Evolutionary conservation across 92 coral and sea anemone species (phyloP), one percentile per base, ranked within the genome.

Genomic region (Umimayanthus kanabou): DNA sequence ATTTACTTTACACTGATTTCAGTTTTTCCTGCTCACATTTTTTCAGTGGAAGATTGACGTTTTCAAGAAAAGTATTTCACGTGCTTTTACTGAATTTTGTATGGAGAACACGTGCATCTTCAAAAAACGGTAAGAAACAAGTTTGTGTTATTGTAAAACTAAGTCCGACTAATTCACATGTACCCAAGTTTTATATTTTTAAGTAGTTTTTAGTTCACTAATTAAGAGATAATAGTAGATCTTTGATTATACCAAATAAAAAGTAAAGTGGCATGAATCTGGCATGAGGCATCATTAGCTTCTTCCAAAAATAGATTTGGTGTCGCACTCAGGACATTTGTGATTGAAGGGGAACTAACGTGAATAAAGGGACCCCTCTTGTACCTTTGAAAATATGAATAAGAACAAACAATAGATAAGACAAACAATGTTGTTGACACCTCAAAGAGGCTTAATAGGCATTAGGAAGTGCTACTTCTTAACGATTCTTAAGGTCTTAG

Each of bases 31-130:
- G 8, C 69, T 64, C 29, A 18, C 39, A 39, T 76, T 45, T n/a
- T 30, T 70, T 43, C 71, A 90, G 92, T 86, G 86, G 88, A 57
- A 80, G 30, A 77, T 30, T 69, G 65, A 81, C 29, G 22, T 65
- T 7, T 87, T 90, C 88, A 90, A 90, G 88, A 23, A 37, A 16
- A 81, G 90, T 28, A 47, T 86, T 14, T 80, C 92, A 11, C 80
- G 75, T 76, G 90, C 90, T 42, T 73, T 82, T 18, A 90, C 88
- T 15, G 80, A 90, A n/a, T 87, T 86, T 26, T 90, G 92, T 47
- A 25, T 50, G 22, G 79, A 61, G 6, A 69, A 33, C 11, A 29
- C 82, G 33, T 90, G 92, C 57, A 47, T 11, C 55, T 58, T 49
- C 29, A n/a, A 53, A 6, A 14, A 78, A 28, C 82, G 87, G 92